Evolutionary conservation across 2,888 invertebrate species (phyloP), one percentile per base, ranked within the genome.

Genomic region (Yponomeuta plumbellus): DNA sequence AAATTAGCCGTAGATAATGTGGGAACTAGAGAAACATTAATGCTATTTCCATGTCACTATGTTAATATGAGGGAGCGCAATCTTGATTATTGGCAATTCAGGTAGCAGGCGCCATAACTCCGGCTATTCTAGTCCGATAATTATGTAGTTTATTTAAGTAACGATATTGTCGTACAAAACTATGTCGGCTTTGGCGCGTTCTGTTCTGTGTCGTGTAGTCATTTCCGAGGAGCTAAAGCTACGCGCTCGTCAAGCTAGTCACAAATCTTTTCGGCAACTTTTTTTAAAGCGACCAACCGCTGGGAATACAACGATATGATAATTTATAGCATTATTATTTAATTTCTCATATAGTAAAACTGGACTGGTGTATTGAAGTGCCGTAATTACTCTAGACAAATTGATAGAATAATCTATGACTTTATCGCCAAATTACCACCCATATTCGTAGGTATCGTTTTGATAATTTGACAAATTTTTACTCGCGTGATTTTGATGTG

Each of bases 281-380:
- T 67, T 66, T 64, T 66, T 34, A 59, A 39, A 66, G 61, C 66
- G 61, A 58, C 61, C 63, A 52, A 61, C 44, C 61, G 65, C 62
- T 52, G 66, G 20, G 52, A 65, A 65, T 22, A 63, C 65, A 66
- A 63, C 66, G 63, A 67, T 64, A 68, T 66, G 58, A 66, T 59
- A 69, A 57, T 69, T 69, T 69, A 69, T 68, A 61, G 68, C 64
- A 58, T 67, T 58, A 66, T 59, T 22, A 68, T 66, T 62, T 62
- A 61, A 66, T 66, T 68, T 62, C 61, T 34, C 61, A 68, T 57
- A 66, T 52, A 4, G 13, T 52, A 20, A 39, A 62, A 61, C 61
- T 34, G 44, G 44, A 39, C 11, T 62, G 62, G 13, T 62, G 5
- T 39, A 23, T 17, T 20, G 23, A 40, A 26, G 22, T 40, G 22